Base-by-base conservation (phyloP, 2,888 invertebrate genomes). In the Trachelus iudaicus region DNA sequence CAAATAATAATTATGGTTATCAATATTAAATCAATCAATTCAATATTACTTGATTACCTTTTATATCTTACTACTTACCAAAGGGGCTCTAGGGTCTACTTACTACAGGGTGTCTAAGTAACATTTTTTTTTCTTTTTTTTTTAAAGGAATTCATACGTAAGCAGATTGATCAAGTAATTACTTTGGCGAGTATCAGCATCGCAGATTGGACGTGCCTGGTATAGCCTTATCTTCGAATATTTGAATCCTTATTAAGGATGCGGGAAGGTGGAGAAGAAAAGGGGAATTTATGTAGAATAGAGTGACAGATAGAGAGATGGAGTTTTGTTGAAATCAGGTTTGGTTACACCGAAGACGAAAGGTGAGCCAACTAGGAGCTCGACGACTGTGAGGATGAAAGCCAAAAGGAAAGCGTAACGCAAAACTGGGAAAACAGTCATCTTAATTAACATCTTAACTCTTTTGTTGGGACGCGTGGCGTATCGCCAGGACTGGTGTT, bases 381-480 rank as follows among this genome's bases (percentile, higher is more conserved):
- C 4, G 6, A 40, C 6, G 15, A 0, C 15, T 15, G 15, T 15
- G 40, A 15, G 40, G 15, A 40, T 40, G 40, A 40, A 40, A 40
- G 40, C 40, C 40, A 40, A 15, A 40, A 40, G 15, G 40, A 15
- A 15, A 40, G 40, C 4, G 40, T 40, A 4, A 15, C 40, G 40
- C 40, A 15, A 34, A 75, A 69, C 69, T 35, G 77, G 69, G 69
- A 56, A 71, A 75, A 77, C 77, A 74, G 79, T 73, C 76, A 77
- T 79, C 76, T 79, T 80, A 80, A 80, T 80, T 80, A 80, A 80
- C 79, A 80, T 80, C 77, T 80, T 77, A 79, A 77, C 77, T 80
- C 77, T 79, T 80, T 80, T 80, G 78, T 80, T 79, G 75, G 69
- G 77, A 75, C 75, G 75, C 69, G 79, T 80, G 80, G 80, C 79